phyloP scores from a whole-genome alignment of 2,888 invertebrate genomes.

The Buathra laborator region DNA sequence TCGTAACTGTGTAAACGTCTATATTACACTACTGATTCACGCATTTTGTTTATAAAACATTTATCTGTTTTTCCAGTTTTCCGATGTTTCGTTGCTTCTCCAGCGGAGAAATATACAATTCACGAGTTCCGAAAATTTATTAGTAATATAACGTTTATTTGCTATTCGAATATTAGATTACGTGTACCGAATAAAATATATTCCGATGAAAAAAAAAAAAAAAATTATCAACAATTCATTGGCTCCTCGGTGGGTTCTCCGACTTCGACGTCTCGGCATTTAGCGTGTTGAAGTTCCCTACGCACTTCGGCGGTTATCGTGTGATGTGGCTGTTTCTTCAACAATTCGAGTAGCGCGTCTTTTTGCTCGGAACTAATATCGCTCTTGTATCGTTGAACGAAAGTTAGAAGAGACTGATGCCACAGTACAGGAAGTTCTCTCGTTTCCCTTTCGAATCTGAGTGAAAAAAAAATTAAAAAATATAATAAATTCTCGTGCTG shows the following conservation, averaged over 20 bases:
- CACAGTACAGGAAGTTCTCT: conserved; percentile 97
- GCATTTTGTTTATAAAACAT: too few species aligned
- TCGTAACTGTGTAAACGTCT: too few species aligned
- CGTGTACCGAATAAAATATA: background rate
- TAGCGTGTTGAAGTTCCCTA: conserved; percentile 93
- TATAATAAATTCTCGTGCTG: background rate
- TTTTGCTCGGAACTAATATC: conserved; percentile 97
- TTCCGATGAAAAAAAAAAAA: conserved; percentile 17
- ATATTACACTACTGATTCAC: too few species aligned
- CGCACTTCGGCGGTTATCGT: conserved; percentile 94
- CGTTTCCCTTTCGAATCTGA: conserved; percentile 93
- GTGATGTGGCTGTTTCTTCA: conserved; percentile 90
- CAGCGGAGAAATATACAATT: background rate
- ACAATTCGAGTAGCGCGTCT: conserved; percentile 92
- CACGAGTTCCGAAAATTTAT: background rate
- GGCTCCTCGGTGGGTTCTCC: conserved; percentile 78
- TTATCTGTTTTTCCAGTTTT: too few species aligned
- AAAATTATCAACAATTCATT: conserved; percentile 71
- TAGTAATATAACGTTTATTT: conserved; percentile 43
- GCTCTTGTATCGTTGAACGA: conserved; percentile 97
- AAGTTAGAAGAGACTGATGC: conserved; percentile 98
- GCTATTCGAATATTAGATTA: conserved; percentile 22
- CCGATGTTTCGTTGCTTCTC: background rate
- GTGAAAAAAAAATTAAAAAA: conserved; percentile 68
- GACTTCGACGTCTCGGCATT: conserved; percentile 91